A percentile compares a stretch with the other conserved stretches of the same genome.
phyloP scores from a whole-genome alignment of 2,113 vertebrate genomes.

The Cynocephalus volans region DNA sequence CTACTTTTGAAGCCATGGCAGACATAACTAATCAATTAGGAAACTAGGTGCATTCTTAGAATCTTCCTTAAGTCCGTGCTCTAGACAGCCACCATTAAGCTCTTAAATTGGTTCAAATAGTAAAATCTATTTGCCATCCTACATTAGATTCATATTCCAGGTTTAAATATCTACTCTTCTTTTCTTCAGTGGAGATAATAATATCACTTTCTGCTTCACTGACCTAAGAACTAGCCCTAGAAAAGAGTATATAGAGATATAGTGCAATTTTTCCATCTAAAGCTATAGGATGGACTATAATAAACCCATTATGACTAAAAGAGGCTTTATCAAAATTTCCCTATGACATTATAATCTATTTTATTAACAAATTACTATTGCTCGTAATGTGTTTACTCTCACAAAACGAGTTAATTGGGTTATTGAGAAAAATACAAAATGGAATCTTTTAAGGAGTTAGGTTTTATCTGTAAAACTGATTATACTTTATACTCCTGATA shows the following conservation, averaged over 20 bases:
- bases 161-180: constrained; percentile 7
- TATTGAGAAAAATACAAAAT: constrained; percentile 7
- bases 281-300: background rate
- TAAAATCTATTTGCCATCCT: background rate
- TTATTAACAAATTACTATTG: constrained; percentile 16
- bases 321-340: background rate
- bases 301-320: background rate
- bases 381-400: background rate
- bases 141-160: background rate
- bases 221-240: background rate
- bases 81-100: background rate
- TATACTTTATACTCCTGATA: background rate
- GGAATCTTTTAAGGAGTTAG: background rate
- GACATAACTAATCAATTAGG: background rate
- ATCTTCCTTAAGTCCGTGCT: background rate
- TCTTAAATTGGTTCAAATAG: background rate
- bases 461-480: constrained; percentile 53
- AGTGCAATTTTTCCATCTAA: background rate
- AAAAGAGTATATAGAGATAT: background rate
- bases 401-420: background rate
- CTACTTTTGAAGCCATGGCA: background rate
- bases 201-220: background rate
- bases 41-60: background rate
- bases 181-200: background rate
- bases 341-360: background rate